phyloP scores from a whole-genome alignment of 2,113 vertebrate genomes.

The Noturus placidus region DNA sequence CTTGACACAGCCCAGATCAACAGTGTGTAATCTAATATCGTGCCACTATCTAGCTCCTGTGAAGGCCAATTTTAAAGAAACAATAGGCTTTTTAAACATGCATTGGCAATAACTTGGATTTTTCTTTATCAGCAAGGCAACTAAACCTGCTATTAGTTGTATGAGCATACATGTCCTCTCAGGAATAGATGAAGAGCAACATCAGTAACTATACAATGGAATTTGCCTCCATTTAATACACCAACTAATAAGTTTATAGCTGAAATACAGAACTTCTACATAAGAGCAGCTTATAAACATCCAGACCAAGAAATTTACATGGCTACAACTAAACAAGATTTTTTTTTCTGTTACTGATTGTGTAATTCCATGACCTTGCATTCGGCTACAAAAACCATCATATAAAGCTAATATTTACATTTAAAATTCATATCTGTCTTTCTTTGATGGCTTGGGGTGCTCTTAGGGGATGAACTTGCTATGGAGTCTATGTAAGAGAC shows the following conservation, averaged over 20 bases:
- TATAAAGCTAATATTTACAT: constrained; percentile 36
- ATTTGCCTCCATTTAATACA: background rate
- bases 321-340: background rate
- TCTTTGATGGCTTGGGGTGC: constrained; percentile 49
- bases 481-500: constrained; percentile 48
- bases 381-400: constrained; percentile 11
- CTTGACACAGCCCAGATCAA: constrained; percentile 28
- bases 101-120: background rate
- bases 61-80: constrained; percentile 38
- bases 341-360: background rate
- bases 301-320: background rate
- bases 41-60: constrained; percentile 22
- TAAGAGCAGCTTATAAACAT: background rate
- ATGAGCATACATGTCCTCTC: background rate
- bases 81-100: constrained; percentile 7
- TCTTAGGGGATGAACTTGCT: constrained; percentile 56
- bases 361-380: background rate
- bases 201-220: background rate
- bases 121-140: constrained; percentile 49
- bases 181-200: background rate
- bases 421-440: constrained; percentile 28
- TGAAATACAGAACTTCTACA: background rate
- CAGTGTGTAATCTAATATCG: constrained; percentile 37
- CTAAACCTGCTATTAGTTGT: constrained; percentile 62
- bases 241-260: background rate